phyloP scores from a whole-genome alignment of 2,888 invertebrate species.

The Cyaniris semiargus region DNA sequence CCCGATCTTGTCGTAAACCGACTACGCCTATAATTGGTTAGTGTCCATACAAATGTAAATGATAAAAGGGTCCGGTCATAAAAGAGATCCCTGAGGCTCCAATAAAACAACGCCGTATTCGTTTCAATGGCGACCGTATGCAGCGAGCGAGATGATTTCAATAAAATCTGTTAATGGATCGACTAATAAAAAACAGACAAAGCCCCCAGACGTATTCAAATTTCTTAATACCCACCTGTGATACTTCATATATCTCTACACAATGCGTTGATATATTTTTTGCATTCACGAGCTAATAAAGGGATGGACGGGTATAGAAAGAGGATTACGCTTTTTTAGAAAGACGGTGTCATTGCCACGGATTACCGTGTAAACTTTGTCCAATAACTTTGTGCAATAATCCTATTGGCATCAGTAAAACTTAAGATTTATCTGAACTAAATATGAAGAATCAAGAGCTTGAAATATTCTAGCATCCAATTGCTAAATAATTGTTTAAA shows the following conservation, averaged over 20 bases:
- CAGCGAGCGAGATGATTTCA: constrained; percentile 55
- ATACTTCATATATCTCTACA: constrained; percentile 50
- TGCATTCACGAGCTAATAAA: constrained; percentile 41
- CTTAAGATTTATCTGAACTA: not conserved
- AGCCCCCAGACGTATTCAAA: constrained; percentile 59
- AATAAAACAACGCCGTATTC: constrained; percentile 62
- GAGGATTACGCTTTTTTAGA: constrained; percentile 3
- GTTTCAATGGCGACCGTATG: constrained; percentile 61
- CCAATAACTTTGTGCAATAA: too few species aligned
- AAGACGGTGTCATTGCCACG: not conserved
- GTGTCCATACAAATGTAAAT: constrained; percentile 50
- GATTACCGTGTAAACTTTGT: too few species aligned
- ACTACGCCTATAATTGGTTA: constrained; percentile 49
- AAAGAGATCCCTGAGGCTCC: constrained; percentile 52
- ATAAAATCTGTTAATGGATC: constrained; percentile 71
- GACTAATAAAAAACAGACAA: constrained; percentile 66
- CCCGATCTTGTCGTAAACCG: constrained; percentile 27
- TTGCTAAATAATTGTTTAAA: too few species aligned
- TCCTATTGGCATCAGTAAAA: not conserved
- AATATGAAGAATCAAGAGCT: too few species aligned
- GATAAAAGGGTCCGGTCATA: constrained; percentile 57
- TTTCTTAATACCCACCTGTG: constrained; percentile 55
- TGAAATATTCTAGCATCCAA: too few species aligned
- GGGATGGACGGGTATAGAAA: constrained; percentile 33
- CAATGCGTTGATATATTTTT: constrained; percentile 52